These are phyloP conservation scores for Lampris incognitus DNA, from an alignment of 2,113 vertebrate genomes.

Conservation along the genomic window DNA sequence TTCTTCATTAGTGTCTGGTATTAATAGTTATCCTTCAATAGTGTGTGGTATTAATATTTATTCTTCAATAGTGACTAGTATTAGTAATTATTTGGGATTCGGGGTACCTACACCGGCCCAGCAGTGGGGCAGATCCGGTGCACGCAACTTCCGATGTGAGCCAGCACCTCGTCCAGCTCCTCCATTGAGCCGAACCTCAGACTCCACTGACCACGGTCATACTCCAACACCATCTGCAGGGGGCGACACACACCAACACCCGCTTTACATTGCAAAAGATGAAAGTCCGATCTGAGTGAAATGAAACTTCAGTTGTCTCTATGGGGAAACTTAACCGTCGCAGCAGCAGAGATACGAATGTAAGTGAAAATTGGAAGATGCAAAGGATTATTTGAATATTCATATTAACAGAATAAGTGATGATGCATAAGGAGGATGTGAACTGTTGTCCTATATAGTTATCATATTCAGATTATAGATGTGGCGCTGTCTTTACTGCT, in stretches of 20 bases:
- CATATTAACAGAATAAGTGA: too few relatives aligned
- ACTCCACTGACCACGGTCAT: conserved; percentile 86
- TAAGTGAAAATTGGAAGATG: background rate
- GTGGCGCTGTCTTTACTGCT: too few relatives aligned
- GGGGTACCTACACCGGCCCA: conserved; percentile 86
- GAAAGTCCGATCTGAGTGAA: background rate
- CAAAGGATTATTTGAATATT: too few relatives aligned
- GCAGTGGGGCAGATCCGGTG: conserved; percentile 88
- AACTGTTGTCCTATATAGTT: too few relatives aligned
- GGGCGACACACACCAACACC: conserved; percentile 39
- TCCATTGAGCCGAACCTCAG: conserved; percentile 86
- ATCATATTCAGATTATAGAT: too few relatives aligned
- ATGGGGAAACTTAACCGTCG: background rate
- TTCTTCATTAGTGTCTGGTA: too few relatives aligned
- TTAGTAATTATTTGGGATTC: background rate
- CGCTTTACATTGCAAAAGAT: background rate
- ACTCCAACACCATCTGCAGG: conserved; percentile 90
- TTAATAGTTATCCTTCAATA: too few relatives aligned
- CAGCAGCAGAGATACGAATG: background rate
- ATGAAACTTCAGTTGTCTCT: background rate
- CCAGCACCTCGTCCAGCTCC: conserved; percentile 89
- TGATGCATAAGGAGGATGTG: too few relatives aligned
- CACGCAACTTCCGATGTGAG: conserved; percentile 87
- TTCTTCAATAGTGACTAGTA: too few relatives aligned
- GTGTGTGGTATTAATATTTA: too few relatives aligned